phyloP scores from a whole-genome alignment of 2,888 invertebrate species.

The Ochropacha duplaris region DNA sequence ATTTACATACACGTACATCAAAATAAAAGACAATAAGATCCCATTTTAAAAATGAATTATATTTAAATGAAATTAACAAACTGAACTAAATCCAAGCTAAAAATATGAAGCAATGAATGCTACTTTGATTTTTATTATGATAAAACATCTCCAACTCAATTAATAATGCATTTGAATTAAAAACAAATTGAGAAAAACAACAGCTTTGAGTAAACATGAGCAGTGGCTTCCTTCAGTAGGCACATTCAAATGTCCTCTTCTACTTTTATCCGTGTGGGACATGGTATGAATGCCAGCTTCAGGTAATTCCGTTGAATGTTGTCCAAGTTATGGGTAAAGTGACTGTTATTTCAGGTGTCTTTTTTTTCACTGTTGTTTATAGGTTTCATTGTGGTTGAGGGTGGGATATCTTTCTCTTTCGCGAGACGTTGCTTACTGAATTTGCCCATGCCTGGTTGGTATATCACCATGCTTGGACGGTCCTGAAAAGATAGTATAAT shows the following conservation, averaged over 20 bases:
- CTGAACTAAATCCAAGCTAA: constrained; percentile 74
- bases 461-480: constrained; percentile 94
- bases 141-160: constrained; percentile 55
- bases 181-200: constrained; percentile 62
- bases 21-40: constrained; percentile 26
- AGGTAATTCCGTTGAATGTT: constrained; percentile 77
- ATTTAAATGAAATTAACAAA: constrained; percentile 78
- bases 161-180: constrained; percentile 61
- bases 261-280: constrained; percentile 61
- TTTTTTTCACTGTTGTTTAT: constrained; percentile 76
- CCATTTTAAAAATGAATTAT: constrained; percentile 67
- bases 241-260: constrained; percentile 65
- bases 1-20: constrained; percentile 15
- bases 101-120: constrained; percentile 63
- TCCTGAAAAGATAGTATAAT: constrained; percentile 80
- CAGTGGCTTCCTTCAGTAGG: constrained; percentile 69
- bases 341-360: constrained; percentile 71
- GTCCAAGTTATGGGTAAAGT: constrained; percentile 68
- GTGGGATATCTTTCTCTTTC: constrained; percentile 70
- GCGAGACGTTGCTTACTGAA: constrained; percentile 86
- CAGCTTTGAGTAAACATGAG: constrained; percentile 62
- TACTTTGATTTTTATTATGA: constrained; percentile 55
- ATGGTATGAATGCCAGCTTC: constrained; percentile 69
- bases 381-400: constrained; percentile 47
- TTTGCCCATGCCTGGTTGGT: constrained; percentile 94